These are phyloP conservation scores for Sphyrna mokarran DNA, from an alignment of 2,113 vertebrate species.

Conservation along the genomic window DNA sequence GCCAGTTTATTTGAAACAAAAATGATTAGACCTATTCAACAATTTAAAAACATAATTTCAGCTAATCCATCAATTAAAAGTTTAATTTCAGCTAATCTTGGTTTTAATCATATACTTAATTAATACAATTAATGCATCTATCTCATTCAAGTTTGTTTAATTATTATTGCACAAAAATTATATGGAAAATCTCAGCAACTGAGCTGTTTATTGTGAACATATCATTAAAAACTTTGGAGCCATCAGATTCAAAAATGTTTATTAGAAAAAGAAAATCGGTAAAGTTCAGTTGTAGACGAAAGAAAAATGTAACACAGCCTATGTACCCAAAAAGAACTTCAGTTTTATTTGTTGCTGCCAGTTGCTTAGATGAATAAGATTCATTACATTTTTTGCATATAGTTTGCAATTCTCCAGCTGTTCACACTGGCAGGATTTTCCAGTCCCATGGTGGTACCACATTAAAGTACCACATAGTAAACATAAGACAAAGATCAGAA, in stretches of 20 bases:
- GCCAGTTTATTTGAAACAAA: constrained; percentile 11
- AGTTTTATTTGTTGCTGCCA: background rate
- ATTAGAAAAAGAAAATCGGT: background rate
- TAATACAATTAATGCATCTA: background rate
- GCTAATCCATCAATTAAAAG: constrained; percentile 20
- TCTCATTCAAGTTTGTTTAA: background rate
- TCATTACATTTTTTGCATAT: background rate
- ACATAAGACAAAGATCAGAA: too few relatives aligned
- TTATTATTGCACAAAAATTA: background rate
- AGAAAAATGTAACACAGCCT: background rate
- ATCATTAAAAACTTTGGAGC: background rate
- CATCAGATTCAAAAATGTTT: background rate
- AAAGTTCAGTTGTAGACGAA: background rate
- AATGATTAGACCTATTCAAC: background rate
- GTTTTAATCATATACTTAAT: background rate
- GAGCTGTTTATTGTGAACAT: background rate
- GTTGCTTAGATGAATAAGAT: background rate
- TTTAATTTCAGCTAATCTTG: constrained; percentile 7
- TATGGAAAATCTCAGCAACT: background rate
- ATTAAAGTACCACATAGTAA: too few relatives aligned
- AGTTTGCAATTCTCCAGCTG: background rate
- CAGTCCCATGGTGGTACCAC: too few relatives aligned
- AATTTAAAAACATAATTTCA: constrained; percentile 14
- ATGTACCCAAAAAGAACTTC: background rate
- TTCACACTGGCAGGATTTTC: too few relatives aligned